Percentiles rank a stretch among this genome's conserved stretches.
These are phyloP conservation scores for Papilio polytes DNA, from an alignment of 1,140 invertebrate species.

Conservation along the genomic window DNA sequence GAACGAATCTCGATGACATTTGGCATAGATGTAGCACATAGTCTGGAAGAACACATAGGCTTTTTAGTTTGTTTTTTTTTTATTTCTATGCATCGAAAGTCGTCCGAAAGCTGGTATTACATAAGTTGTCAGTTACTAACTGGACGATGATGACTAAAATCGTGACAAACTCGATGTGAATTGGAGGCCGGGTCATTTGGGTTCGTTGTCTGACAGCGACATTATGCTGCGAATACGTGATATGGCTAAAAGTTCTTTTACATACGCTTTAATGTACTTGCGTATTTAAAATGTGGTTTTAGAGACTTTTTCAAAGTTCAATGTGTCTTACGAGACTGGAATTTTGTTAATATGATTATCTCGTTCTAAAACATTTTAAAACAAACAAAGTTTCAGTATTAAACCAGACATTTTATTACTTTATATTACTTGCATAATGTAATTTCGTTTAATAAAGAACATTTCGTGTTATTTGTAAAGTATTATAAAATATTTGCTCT, in stretches of 20 bases:
- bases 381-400: too few species aligned
- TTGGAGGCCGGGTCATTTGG: not conserved
- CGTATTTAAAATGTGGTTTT: not conserved
- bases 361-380: not conserved
- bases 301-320: not conserved
- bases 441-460: too few species aligned
- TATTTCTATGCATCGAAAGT: too few species aligned
- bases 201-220: conserved; percentile 11
- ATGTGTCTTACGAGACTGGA: not conserved
- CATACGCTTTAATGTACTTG: not conserved
- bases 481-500: not conserved
- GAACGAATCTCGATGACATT: too few species aligned
- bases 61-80: too few species aligned
- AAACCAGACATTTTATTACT: too few species aligned
- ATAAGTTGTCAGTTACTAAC: not conserved
- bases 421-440: too few species aligned
- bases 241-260: not conserved
- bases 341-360: not conserved
- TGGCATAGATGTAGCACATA: too few species aligned
- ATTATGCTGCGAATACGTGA: not conserved
- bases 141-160: not conserved
- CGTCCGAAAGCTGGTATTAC: not conserved
- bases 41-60: too few species aligned
- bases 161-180: not conserved
- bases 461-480: too few species aligned